Percentiles rank a stretch among this genome's conserved stretches.
phyloP scores from a whole-genome alignment of 2,113 vertebrate species.

The cattle (Bos taurus) region ARS-UCD2.0 NC_037357.1:115549001-115549500 shows the following conservation, averaged over 20 bases:
- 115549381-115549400: neutral
- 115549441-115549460: neutral
- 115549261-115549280: neutral
- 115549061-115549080: neutral
- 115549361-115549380: neutral
- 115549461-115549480: neutral
- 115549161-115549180: neutral
- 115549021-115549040: neutral
- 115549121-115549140: neutral
- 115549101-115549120: neutral
- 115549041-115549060: conserved; percentile 10
- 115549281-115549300: neutral
- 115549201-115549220: neutral
- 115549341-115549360: neutral
- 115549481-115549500: neutral
- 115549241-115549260: neutral
- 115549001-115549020: neutral
- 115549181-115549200: neutral
- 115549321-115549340: neutral
- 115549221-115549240: neutral
- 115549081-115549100: neutral
- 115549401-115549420: neutral
- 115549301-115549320: neutral
- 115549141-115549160: neutral
- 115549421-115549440: neutral